Evolutionary conservation across 2,888 invertebrate species (phyloP), one percentile per base, ranked within the genome.

Genomic region (Tinea trinotella): DNA sequence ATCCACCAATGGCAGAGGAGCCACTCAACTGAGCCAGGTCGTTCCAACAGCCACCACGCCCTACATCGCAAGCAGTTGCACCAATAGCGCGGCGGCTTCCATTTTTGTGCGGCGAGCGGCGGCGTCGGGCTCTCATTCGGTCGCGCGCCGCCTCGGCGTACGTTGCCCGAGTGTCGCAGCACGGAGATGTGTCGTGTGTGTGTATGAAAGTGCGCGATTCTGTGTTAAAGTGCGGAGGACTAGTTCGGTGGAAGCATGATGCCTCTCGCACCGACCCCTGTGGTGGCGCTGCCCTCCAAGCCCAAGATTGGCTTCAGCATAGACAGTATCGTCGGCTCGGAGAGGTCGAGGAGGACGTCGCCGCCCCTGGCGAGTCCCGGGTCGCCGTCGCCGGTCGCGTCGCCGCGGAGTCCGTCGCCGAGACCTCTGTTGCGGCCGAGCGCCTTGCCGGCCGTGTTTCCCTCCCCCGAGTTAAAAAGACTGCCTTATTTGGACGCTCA

Each of bases 241-340:
- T 13, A n/a, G 6, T 36, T 13, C 10, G 40, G 30, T 10, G 30
- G 30, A 40, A 91, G 88, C 88, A 96, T 95, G 95, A 95, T 96
- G 95, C 95, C 95, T 88, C 91, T 95, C 90, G 95, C 95, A 90
- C 94, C 95, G 88, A 94, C 95, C 78, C 94, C 95, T 88, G 92
- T 95, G 84, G 92, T 93, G 84, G 93, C 95, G 87, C 92, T 95
- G 89, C 93, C 95, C 74, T 93, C 93, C 65, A 95, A 95, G 87
- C 96, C 96, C 63, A 96, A 96, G 87, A 93, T 97, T 76, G 96
- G 96, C 68, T 97, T 97, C 76, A 95, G 95, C 71, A 97, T 97
- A 82, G 97, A 97, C 87, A 95, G 95, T 70, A 95, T 96, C 71
- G 96, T 96, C 58, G 96, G 96, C 64, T 76, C 79, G 2, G 76